Conservation (phyloP, 2,888 invertebrate genomes). For the Orthonychiurus folsomi region DNA sequence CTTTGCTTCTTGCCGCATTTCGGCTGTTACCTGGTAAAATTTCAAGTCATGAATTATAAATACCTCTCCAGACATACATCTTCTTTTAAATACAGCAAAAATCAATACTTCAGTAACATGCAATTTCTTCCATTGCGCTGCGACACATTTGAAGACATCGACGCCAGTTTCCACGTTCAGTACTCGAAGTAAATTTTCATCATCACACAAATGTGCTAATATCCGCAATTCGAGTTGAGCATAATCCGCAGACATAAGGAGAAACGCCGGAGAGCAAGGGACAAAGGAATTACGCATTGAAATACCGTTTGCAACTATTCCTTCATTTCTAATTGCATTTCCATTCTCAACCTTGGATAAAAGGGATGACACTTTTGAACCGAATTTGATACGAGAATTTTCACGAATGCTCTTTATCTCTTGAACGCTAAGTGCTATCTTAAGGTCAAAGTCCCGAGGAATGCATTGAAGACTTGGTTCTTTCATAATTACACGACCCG, state of each 20-base stretch:
- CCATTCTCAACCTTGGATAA: conserved; percentile 13
- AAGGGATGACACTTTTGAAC: conserved; percentile 17
- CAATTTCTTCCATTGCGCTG: conserved; percentile 73
- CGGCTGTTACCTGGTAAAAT: conserved; percentile 66
- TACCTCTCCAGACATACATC: too few species aligned
- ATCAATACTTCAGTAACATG: not conserved
- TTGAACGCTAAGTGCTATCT: conserved; percentile 36
- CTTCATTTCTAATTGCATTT: not conserved
- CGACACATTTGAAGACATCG: conserved; percentile 78
- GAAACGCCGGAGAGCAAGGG: conserved; percentile 46
- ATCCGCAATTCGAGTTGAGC: conserved; percentile 91
- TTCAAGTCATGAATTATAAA: too few species aligned
- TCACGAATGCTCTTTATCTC: conserved; percentile 25
- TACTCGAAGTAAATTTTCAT: conserved; percentile 55
- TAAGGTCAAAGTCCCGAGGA: conserved; percentile 69
- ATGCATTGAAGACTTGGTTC: conserved; percentile 90
- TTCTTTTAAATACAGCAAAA: too few species aligned
- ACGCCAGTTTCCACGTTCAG: conserved; percentile 49
- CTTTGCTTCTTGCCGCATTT: conserved; percentile 76
- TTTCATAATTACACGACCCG: conserved; percentile 75
- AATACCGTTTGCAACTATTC: conserved; percentile 38
- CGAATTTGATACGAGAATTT: conserved; percentile 24
- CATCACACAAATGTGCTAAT: conserved; percentile 79
- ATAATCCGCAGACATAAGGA: conserved; percentile 86
- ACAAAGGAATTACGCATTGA: conserved; percentile 54